Conservation (phyloP, 2,113 vertebrate species). For the Brachionichthys hirsutus region DNA sequence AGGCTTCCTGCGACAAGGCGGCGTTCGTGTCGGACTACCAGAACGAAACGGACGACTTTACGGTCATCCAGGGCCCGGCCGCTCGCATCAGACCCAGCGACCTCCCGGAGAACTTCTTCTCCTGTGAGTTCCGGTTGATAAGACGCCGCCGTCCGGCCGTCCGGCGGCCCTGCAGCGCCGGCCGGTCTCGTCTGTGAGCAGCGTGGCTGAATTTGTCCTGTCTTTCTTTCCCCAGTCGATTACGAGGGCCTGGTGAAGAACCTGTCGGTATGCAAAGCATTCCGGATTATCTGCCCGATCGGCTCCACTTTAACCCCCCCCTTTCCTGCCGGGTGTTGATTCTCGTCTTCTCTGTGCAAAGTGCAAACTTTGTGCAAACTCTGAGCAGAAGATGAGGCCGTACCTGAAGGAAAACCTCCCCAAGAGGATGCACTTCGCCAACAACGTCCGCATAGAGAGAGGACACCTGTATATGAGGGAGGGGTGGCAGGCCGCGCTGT, state of each 20-base stretch:
- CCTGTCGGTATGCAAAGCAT: constrained; percentile 88
- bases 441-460: constrained; percentile 88
- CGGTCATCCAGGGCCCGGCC: constrained; percentile 84
- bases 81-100: constrained; percentile 81
- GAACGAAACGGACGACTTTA: constrained; percentile 73
- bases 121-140: constrained; percentile 80
- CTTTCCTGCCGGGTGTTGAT: constrained; percentile 37
- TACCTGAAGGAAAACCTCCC: constrained; percentile 91
- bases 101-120: constrained; percentile 81
- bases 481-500: constrained; percentile 89
- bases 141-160: not conserved
- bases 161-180: constrained; percentile 56
- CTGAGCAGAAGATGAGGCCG: constrained; percentile 86
- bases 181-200: constrained; percentile 4
- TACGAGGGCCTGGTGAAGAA: constrained; percentile 88
- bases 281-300: constrained; percentile 57
- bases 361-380: constrained; percentile 85
- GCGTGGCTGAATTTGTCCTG: constrained; percentile 3
- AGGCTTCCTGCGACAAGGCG: constrained; percentile 79
- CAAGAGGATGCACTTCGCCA: constrained; percentile 91
- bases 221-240: constrained; percentile 82
- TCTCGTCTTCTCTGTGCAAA: constrained; percentile 66
- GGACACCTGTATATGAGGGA: constrained; percentile 86
- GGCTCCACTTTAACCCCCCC: constrained; percentile 32
- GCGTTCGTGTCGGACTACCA: constrained; percentile 83